Conservation (phyloP, 2,888 invertebrate genomes). For the Drosophila paranaensis region DNA sequence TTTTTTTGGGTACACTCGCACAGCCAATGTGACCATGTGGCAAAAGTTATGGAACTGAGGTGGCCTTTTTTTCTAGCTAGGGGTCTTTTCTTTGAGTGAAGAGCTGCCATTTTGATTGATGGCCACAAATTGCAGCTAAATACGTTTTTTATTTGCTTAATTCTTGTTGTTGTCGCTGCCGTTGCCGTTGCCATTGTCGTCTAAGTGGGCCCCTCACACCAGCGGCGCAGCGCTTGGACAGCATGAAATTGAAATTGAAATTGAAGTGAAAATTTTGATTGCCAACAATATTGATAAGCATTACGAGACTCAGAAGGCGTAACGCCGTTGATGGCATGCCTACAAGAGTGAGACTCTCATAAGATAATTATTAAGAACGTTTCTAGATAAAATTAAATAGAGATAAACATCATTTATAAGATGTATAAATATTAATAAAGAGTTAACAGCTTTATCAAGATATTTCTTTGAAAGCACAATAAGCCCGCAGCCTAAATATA, state of each 20-base stretch:
- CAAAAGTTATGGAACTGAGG: constrained; percentile 60
- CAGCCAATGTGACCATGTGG: constrained; percentile 75
- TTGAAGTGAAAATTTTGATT: constrained; percentile 53
- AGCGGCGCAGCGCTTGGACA: constrained; percentile 20
- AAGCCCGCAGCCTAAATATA: constrained; percentile 1
- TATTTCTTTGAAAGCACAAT: neutral
- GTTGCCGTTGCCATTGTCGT: constrained; percentile 1
- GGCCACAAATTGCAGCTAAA: constrained; percentile 79
- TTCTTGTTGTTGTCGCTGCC: constrained; percentile 27
- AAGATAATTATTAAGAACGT: constrained; percentile 2
- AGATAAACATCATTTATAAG: constrained; percentile 2
- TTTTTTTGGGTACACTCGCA: constrained; percentile 44
- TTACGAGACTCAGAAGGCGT: constrained; percentile 9
- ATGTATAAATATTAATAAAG: neutral
- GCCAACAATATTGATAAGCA: constrained; percentile 45
- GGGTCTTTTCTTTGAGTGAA: constrained; percentile 44
- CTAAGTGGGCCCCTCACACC: constrained; percentile 14
- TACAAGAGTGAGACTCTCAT: constrained; percentile 15
- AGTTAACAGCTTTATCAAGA: constrained; percentile 3
- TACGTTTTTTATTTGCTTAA: constrained; percentile 79
- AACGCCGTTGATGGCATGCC: constrained; percentile 19
- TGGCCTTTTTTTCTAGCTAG: constrained; percentile 25
- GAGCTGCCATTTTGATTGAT: constrained; percentile 75
- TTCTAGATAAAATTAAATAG: constrained; percentile 8
- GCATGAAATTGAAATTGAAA: constrained; percentile 53